Percentiles rank a stretch among this genome's conserved stretches.
Evolutionary conservation across 2,797 vertebrate species (phyloP).

Genomic region (Pterois miles): DNA sequence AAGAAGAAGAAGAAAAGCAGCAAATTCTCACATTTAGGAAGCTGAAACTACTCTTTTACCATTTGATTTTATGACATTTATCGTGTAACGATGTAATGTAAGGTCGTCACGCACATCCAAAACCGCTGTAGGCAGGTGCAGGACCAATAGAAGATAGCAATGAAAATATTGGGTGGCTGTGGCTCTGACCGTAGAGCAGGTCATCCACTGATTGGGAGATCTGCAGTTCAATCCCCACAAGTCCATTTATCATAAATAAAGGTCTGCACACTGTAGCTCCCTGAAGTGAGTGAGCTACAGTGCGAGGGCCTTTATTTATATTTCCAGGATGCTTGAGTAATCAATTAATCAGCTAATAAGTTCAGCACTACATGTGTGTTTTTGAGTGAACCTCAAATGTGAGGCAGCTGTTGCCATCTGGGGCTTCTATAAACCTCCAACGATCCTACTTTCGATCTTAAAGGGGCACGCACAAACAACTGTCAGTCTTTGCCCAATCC

Average conservation of each 20-base stretch:
- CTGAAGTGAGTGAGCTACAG: neutral
- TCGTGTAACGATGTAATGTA: neutral
- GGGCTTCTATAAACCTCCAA: conserved; percentile 45
- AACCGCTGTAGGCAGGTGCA: neutral
- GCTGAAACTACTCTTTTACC: neutral
- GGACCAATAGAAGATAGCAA: neutral
- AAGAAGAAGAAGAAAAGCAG: neutral
- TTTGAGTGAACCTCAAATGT: conserved; percentile 36
- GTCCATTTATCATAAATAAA: neutral
- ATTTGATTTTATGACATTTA: neutral
- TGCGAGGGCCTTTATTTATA: neutral
- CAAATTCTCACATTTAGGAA: neutral
- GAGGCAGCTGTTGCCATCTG: conserved; percentile 45
- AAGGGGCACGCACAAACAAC: conserved; percentile 20
- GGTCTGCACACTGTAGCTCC: neutral
- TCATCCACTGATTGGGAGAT: neutral
- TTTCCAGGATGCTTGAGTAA: neutral
- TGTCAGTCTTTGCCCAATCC: conserved; percentile 7
- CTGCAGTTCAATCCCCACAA: neutral
- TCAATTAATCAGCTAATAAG: conserved; percentile 4
- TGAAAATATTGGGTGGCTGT: neutral
- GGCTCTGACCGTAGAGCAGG: neutral
- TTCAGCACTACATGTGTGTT: conserved; percentile 10
- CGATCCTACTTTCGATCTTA: conserved; percentile 41
- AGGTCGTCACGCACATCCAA: neutral